phyloP scores from a whole-genome alignment of 2,888 invertebrate genomes.

The Eupsilia transversa region DNA sequence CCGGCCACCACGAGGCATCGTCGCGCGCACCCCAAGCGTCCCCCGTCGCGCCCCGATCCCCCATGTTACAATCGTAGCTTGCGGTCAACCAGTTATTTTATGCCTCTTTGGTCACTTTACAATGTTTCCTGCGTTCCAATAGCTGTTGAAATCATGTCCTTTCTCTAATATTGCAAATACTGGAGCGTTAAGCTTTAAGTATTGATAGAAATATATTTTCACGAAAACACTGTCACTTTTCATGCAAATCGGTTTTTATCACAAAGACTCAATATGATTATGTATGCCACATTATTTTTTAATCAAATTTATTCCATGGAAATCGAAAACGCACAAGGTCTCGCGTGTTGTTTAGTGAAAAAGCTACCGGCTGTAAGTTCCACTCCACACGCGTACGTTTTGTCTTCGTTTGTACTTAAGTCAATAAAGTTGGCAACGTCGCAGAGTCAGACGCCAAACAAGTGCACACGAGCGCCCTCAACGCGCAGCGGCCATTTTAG shows the following conservation, averaged over 20 bases:
- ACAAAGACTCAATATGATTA: slow-evolving; percentile 83
- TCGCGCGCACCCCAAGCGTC: slow-evolving; percentile 91
- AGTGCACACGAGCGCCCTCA: slow-evolving; percentile 89
- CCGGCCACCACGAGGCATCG: slow-evolving; percentile 90
- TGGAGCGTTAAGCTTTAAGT: slow-evolving; percentile 63
- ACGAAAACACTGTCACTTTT: slow-evolving; percentile 74
- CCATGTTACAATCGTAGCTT: slow-evolving; percentile 87
- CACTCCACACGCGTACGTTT: slow-evolving; percentile 89
- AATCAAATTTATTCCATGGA: slow-evolving; percentile 63
- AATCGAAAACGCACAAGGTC: slow-evolving; percentile 75
- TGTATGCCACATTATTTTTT: slow-evolving; percentile 75
- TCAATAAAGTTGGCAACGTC: slow-evolving; percentile 91
- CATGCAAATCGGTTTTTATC: slow-evolving; percentile 77
- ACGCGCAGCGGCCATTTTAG: slow-evolving; percentile 88
- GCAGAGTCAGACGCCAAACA: slow-evolving; percentile 90
- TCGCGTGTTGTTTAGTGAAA: slow-evolving; percentile 78
- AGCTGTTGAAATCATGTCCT: slow-evolving; percentile 81
- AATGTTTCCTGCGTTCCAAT: slow-evolving; percentile 74
- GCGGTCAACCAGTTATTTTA: slow-evolving; percentile 87
- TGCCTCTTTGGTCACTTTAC: slow-evolving; percentile 76
- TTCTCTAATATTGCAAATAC: slow-evolving; percentile 66
- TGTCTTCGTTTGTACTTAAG: slow-evolving; percentile 88
- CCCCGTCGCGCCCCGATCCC: slow-evolving; percentile 90
- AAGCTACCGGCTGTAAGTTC: slow-evolving; percentile 89
- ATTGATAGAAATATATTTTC: slow-evolving; percentile 67